These are phyloP conservation scores for Idris sp. DNA, from an alignment of 1,140 invertebrate species.

Conservation along the genomic window DNA sequence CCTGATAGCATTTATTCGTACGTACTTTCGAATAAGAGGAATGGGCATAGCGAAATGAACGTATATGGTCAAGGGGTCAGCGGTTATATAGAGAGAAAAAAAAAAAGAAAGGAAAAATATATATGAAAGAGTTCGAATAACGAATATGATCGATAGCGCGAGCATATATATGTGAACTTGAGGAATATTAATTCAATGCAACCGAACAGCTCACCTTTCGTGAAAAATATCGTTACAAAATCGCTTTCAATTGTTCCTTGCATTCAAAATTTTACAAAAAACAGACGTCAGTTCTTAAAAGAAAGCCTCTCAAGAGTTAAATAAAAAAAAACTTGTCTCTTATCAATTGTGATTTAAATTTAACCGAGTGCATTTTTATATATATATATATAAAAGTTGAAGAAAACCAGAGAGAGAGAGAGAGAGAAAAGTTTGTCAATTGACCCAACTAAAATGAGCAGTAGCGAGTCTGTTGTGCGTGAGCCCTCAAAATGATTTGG, in stretches of 20 bases:
- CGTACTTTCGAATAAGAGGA: conserved; percentile 61
- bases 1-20: conserved; percentile 62
- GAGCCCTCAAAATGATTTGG: conserved; percentile 23
- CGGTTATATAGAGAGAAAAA: conserved; percentile 59
- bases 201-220: conserved; percentile 26
- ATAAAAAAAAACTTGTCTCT: no score
- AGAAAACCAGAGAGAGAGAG: no score
- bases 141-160: conserved; percentile 63
- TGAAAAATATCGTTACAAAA: conserved; percentile 49
- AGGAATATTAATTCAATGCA: conserved; percentile 63
- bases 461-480: no score
- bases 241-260: conserved; percentile 42
- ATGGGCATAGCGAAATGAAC: conserved; percentile 59
- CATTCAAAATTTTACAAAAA: no score
- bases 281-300: no score
- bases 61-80: conserved; percentile 61
- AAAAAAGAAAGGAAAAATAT: conserved; percentile 54
- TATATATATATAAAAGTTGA: no score
- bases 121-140: conserved; percentile 60
- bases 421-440: no score
- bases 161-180: conserved; percentile 39
- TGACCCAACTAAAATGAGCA: no score
- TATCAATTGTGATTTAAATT: no score
- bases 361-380: no score
- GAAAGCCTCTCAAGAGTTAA: no score